Base-by-base conservation (phyloP, 2,888 invertebrate genomes). In the Helleia helle region DNA sequence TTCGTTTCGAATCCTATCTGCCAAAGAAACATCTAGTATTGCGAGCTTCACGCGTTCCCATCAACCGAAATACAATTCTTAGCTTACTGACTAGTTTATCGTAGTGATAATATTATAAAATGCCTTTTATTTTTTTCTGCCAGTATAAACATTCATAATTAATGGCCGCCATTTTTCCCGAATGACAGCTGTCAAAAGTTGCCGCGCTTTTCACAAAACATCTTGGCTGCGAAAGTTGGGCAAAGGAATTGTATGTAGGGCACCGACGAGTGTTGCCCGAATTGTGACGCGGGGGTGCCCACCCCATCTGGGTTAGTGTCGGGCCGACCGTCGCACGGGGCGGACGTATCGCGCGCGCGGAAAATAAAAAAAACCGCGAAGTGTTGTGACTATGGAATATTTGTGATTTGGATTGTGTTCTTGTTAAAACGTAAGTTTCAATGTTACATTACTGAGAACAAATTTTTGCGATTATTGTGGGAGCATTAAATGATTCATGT, bases 381-480 rank as follows among this genome's bases (percentile, higher is more conserved):
- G 39, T 40, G 39, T 15, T 22, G 31, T 40, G 39, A 15, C 7
- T n/a, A 28, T 38, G 38, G 38, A 28, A 14, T 36, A n/a, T 36
- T 24, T 36, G 36, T 36, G 36, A 22, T 14, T 36, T 36, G 36
- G 36, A 36, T 36, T 36, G 36, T 36, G 36, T n/a, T 17, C 13
- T 11, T 31, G 6, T 31, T 5, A 9, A 31, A 36, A 24, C 36
- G 36, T 36, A 24, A 36, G 36, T 24, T 18, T n/a, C n/a, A n/a
- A 8, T 22, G 2, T 22, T 5, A n/a, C n/a, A n/a, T n/a, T n/a
- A n/a, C n/a, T n/a, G n/a, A n/a, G n/a, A n/a, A n/a, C n/a, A n/a
- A n/a, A n/a, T n/a, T n/a, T n/a, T n/a, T n/a, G n/a, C n/a, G n/a
- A n/a, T n/a, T n/a, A n/a, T n/a, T n/a, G n/a, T n/a, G n/a, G n/a